Base-by-base conservation (phyloP, 2,888 invertebrate genomes). In the Agrochola litura region DNA sequence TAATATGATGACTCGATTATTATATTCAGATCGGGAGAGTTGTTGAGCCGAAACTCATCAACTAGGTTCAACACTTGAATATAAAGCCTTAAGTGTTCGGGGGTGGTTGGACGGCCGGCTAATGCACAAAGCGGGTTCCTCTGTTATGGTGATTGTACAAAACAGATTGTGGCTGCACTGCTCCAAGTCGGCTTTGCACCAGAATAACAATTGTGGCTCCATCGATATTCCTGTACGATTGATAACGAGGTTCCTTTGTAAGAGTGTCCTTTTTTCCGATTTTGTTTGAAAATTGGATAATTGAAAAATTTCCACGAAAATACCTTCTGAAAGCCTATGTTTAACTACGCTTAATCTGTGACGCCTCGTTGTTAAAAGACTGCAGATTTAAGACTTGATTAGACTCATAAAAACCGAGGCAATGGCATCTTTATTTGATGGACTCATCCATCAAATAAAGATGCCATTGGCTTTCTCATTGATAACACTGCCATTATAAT, bases 121-220 rank as follows among this genome's bases (percentile, higher is more conserved):
- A 93, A 93, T 93, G 91, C 92, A 92, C 93, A 94, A 93, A 93
- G 93, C 92, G 90, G 85, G 88, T 88, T 86, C 82, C 84, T 90
- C 90, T 88, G 88, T 88, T 89, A 91, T 90, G 91, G 91, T 92
- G 93, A 94, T 93, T 94, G 93, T 89, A 88, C 91, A 90, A 91
- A 91, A 92, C 91, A 90, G 92, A 92, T 92, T 92, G 91, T 89
- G 86, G 88, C 86, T 88, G 91, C 88, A 87, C 82, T 78, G 82
- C 81, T 77, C 65, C 75, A 73, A 76, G 84, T 67, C 73, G 81
- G 78, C 76, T 73, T 82, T 66, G 88, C 72, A 68, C 66, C 76
- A 79, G 91, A 92, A 92, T 92, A 92, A 91, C 90, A 92, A 93
- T 91, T 77, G 84, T 56, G 37, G 58, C 56, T 75, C 79, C 77